Base-by-base conservation (phyloP, 2,888 invertebrate genomes). In the Drosophila paranaensis region DNA sequence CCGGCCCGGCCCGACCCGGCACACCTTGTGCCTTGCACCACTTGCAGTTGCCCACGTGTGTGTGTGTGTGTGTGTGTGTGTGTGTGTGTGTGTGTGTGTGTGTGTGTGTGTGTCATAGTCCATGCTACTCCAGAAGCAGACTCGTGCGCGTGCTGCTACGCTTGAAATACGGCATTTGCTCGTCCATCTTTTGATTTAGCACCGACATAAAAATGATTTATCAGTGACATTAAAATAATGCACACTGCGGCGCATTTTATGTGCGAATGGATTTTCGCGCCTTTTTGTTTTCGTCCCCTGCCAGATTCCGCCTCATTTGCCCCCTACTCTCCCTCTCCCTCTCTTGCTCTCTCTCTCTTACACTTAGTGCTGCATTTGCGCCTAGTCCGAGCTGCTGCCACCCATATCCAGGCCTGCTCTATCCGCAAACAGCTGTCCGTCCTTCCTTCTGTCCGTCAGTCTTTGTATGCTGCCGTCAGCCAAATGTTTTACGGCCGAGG, bases 151-250 rank as follows among this genome's bases (percentile, higher is more conserved):
- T 27, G 43, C 51, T 62, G 58, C 57, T 69, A 75, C 64, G 78
- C 87, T 75, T 86, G 87, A 90, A 88, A 88, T 90, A 86, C 86
- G 74, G 86, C 90, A 86, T 90, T 86, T 79, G 86, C 89, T 90
- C 90, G 82, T 86, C 87, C 89, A 88, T 90, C 87, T 90, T 90
- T 92, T 92, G 92, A 92, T 92, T 92, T 92, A 92, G 92, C 91
- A 92, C 91, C 92, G 92, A 92, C 91, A 92, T 92, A 92, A 92
- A 92, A 92, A 92, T 92, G 91, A 92, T 92, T 92, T 92, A 92
- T 92, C 90, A 90, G 90, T 90, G 91, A 90, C 90, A 90, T 91
- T 91, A 90, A 91, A 92, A 92, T 92, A 92, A 91, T 92, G 91
- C 92, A 91, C 91, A 91, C 92, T 91, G 91, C 91, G 91, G 92